A percentile compares a stretch with the other conserved stretches of the same genome.
These are phyloP conservation scores for Anoplopoma fimbria DNA, from an alignment of 2,113 vertebrate genomes.

Conservation along the genomic window DNA sequence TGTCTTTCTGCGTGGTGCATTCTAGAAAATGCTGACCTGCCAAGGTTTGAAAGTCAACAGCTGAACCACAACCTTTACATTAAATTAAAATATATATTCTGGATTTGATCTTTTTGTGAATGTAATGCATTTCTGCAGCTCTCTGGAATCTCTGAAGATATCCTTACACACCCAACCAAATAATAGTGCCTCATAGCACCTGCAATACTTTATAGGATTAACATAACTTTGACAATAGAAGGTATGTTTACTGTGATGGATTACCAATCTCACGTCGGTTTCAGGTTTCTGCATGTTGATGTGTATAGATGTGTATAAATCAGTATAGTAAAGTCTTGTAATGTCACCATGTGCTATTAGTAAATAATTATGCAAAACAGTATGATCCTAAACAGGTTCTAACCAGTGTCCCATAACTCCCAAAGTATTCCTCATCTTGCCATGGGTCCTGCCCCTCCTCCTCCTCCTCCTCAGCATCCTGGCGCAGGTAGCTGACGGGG, in stretches of 20 bases:
- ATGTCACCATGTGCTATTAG: background rate
- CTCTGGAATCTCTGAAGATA: background rate
- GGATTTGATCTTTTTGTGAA: background rate
- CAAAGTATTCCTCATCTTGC: conserved; percentile 88
- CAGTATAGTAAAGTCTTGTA: background rate
- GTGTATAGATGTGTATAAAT: background rate
- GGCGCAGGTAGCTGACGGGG: conserved; percentile 78
- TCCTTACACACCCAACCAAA: background rate
- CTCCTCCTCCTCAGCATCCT: conserved; percentile 47
- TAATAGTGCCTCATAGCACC: background rate
- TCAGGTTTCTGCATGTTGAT: background rate
- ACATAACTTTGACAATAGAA: background rate
- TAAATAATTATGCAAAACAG: background rate
- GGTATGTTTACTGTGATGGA: background rate
- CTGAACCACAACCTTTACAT: background rate
- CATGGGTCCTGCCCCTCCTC: conserved; percentile 82
- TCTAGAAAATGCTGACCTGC: background rate
- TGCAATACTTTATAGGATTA: background rate
- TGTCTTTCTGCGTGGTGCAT: background rate
- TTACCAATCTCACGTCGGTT: background rate
- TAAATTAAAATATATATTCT: background rate
- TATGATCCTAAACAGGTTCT: conserved; percentile 2
- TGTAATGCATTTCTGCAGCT: background rate
- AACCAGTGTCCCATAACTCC: conserved; percentile 85
- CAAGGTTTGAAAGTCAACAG: background rate